Percentiles rank a stretch among this genome's conserved stretches.
Conservation (phyloP, 2,797 vertebrate genomes). For the Natrix natrix region DNA sequence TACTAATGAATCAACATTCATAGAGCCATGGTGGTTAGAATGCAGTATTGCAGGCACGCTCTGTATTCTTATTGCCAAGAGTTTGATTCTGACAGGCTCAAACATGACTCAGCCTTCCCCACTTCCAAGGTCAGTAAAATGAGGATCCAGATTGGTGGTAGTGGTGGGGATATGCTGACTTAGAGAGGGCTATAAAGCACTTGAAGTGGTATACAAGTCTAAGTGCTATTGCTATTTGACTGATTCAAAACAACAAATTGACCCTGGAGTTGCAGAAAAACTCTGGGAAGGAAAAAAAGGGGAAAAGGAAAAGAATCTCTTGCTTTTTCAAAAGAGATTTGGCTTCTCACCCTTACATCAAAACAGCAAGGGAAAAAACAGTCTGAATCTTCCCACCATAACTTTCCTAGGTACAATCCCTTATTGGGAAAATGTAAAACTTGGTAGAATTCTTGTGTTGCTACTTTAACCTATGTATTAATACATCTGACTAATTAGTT, state of each 20-base stretch:
- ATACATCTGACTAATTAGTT: not conserved
- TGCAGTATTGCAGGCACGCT: not conserved
- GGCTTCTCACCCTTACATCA: not conserved
- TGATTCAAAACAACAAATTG: too few species aligned
- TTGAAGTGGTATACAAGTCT: not conserved
- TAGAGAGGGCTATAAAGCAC: not conserved
- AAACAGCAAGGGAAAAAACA: not conserved
- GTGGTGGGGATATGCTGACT: not conserved
- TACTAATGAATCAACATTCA: not conserved
- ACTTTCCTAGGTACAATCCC: not conserved
- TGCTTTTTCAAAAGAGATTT: not conserved
- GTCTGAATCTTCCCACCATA: not conserved
- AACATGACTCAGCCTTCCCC: not conserved
- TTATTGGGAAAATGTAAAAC: not conserved
- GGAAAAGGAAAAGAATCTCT: not conserved
- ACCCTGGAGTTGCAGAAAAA: not conserved
- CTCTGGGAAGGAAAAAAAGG: not conserved
- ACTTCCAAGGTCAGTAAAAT: not conserved
- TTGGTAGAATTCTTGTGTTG: not conserved
- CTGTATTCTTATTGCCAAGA: not conserved
- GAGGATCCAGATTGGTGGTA: not conserved
- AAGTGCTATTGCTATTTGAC: not conserved
- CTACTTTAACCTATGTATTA: not conserved
- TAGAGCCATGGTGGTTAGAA: not conserved
- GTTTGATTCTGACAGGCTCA: not conserved